Conservation (phyloP, 2,888 invertebrate species). For the Dinocampus coccinellae region DNA sequence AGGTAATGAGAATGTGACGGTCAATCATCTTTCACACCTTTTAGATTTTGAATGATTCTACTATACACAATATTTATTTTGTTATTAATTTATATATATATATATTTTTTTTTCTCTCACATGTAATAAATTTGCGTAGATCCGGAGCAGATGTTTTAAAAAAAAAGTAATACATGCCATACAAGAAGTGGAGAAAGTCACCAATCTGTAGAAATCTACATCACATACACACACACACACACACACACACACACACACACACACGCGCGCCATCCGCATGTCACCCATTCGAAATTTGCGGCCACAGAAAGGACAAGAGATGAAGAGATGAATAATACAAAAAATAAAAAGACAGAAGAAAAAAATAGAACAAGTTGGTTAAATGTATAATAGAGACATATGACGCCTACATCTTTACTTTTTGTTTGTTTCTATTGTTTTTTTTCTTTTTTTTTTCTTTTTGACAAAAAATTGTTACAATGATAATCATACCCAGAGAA, state of each 20-base stretch:
- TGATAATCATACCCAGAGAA: not conserved
- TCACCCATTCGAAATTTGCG: slow-evolving; percentile 14
- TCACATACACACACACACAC: not conserved
- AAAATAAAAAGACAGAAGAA: not conserved
- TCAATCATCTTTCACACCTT: not conserved
- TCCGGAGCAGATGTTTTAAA: slow-evolving; percentile 8
- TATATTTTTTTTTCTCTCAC: not conserved
- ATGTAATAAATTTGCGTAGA: slow-evolving; percentile 12
- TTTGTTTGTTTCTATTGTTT: too few relatives aligned
- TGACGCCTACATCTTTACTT: too few relatives aligned
- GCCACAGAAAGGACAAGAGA: not conserved
- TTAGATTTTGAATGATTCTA: not conserved
- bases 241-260: not conserved
- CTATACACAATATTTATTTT: too few relatives aligned
- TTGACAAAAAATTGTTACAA: not conserved
- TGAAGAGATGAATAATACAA: not conserved
- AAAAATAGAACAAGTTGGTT: not conserved
- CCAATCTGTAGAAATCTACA: slow-evolving; percentile 21
- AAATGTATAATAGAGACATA: not conserved
- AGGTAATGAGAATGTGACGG: not conserved
- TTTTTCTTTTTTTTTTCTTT: not conserved
- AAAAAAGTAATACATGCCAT: slow-evolving; percentile 20
- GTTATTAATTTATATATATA: not conserved
- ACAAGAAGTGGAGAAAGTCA: slow-evolving; percentile 25
- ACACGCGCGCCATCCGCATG: not conserved